Evolutionary conservation across 2,888 invertebrate species (phyloP), one percentile per base, ranked within the genome.

Genomic region (Lacanobia wlatinum): DNA sequence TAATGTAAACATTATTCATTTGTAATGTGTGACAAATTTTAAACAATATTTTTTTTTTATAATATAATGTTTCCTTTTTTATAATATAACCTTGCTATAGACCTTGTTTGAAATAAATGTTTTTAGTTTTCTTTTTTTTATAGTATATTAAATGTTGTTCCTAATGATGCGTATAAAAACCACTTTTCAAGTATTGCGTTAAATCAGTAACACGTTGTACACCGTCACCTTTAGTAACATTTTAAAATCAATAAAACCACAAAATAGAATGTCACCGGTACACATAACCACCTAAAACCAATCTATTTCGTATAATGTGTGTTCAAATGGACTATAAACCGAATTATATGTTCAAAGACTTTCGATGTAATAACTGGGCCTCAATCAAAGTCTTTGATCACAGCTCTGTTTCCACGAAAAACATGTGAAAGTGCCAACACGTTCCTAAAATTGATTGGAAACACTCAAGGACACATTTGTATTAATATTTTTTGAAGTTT

Each of bases 311-410:
- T 72, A 55, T 68, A 68, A 62, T 70, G 34, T 65, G 65, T 68
- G 65, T 78, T 65, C 10, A 68, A 78, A 68, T 65, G 53, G 34
- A 40, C 23, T 40, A 50, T 38, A 72, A 82, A 62, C 50, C 1
- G n/a, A 66, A 55, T 59, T 68, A 53, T 61, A 21, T 68, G 34
- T 80, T 82, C 83, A 78, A 82, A 80, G 63, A 48, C 28, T 21
- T 58, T 46, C n/a, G 40, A 40, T 63, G 62, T 53, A 78, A 73
- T 73, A 62, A 63, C 73, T 50, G 61, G 23, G 64, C 34, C 46
- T 65, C 65, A 73, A 55, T 78, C 58, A 73, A 72, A 34, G 48
- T 50, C 64, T 62, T 72, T 82, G 66, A 78, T 82, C 65, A 62
- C 60, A 68, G n/a, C 28, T 34, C 59, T 61, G n/a, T 62, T 72